These are phyloP conservation scores for Ditula angustiorana DNA, from an alignment of 2,888 invertebrate species.

Conservation along the genomic window DNA sequence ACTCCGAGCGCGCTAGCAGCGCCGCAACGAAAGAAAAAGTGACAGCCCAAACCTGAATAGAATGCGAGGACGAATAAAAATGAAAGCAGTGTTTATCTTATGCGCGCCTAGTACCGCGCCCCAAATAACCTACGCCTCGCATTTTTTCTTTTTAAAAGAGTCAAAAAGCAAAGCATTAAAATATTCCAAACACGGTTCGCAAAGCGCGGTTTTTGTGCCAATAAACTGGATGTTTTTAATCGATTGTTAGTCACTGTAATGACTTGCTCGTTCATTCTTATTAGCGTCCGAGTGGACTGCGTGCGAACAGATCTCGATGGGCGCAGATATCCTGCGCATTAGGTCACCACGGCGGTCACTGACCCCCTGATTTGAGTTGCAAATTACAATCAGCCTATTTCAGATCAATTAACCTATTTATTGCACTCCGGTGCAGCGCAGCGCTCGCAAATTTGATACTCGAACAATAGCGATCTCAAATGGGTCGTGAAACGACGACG, in stretches of 20 bases:
- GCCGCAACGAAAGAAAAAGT: conserved; percentile 83
- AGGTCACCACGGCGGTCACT: conserved; percentile 63
- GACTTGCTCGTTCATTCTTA: conserved; percentile 56
- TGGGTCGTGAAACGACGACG: conserved; percentile 53
- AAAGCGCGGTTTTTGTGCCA: conserved; percentile 37
- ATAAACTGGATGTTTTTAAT: conserved; percentile 41
- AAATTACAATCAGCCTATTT: conserved; percentile 54
- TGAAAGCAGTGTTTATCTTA: conserved; percentile 68
- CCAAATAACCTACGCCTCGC: conserved; percentile 25
- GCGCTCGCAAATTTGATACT: conserved; percentile 48
- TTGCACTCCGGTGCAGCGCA: conserved; percentile 35
- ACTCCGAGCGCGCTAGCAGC: conserved; percentile 53
- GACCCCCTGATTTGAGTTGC: conserved; percentile 50
- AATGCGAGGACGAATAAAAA: conserved; percentile 83
- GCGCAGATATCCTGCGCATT: conserved; percentile 63
- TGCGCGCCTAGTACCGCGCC: conserved; percentile 39
- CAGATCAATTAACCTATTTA: conserved; percentile 54
- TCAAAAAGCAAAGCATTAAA: background rate
- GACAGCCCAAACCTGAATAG: conserved; percentile 83
- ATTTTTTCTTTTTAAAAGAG: conserved; percentile 18
- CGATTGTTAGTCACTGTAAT: conserved; percentile 58
- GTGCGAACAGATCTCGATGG: conserved; percentile 64
- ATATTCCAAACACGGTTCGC: conserved; percentile 24
- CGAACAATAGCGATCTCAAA: conserved; percentile 49
- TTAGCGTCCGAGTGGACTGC: conserved; percentile 50